Evolutionary conservation across 2,113 vertebrate genomes (phyloP), one percentile per base, ranked within the genome.

Genomic region (Chloebia gouldiae): DNA sequence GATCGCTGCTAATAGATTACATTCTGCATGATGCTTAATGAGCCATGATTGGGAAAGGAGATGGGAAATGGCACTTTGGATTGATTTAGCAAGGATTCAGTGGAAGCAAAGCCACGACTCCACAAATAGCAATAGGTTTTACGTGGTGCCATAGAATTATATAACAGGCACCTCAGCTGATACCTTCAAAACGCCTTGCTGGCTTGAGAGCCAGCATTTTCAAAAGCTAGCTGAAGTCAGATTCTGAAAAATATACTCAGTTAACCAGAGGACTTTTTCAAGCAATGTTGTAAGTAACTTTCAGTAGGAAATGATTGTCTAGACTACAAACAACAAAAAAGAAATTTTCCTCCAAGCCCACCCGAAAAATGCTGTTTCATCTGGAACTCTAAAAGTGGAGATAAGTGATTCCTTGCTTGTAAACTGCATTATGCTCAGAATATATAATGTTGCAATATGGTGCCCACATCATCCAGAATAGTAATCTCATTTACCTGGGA

Each of bases 11-110:
- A 94, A 95, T 92, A 90, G 91, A 94, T 96, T 95, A 92, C 71
- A 80, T 95, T 95, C 83, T 94, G 77, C 68, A 84, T 63, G 79
- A 79, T 95, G 94, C 93, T 92, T 96, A 94, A 96, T 96, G 81
- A 96, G 87, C 80, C 92, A 85, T 94, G 80, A 92, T 95, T 96
- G 94, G 93, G 88, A 93, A 88, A 88, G 51, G 59, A 95, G 88
- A 92, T 68, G 68, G 66, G 50, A 88, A 95, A 93, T 68, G 68
- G 81, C 57, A 92, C 69, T 73, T 86, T 44, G 77, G 69, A 91
- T 92, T 81, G 69, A 91, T 96, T 94, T 61, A 84, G 81, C 27
- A 91, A 86, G 65, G 64, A 69, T 37, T 91, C 85, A 35, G 61
- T 39, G 44, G 54, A 84, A 65, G 77, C 28, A 45, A 31, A 78